Base-by-base conservation (phyloP, 2,797 vertebrate genomes). In the Poeciliopsis gracilis region DNA sequence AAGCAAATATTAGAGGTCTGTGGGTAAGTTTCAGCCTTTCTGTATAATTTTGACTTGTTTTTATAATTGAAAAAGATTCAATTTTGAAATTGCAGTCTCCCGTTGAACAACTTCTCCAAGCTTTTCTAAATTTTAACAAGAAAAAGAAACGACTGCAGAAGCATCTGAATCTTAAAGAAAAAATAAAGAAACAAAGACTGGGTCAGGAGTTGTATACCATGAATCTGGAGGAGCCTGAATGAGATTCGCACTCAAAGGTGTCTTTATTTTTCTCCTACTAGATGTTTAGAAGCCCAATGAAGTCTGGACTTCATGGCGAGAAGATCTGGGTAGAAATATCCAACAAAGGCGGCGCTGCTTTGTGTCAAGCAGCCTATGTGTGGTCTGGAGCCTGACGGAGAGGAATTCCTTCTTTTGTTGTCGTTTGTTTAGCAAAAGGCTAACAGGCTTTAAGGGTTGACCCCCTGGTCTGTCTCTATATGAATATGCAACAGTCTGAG, bases 401-500 rank as follows among this genome's bases (percentile, higher is more conserved):
- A 81, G 47, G 84, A 87, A 88, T 91, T 93, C 82, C 84, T 90
- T 59, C 89, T 84, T 89, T 93, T 94, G 90, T 94, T 70, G 49
- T 74, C 77, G 63, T 78, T 78, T 79, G 63, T 72, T 72, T 78
- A 81, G 69, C 61, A 5, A 80, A 55, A 80, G 66, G 55, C 38
- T 70, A 41, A 75, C 72, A 2, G 57, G 4, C 72, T 82, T 79
- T 78, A 82, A 90, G 82, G 23, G 57, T 41, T 82, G 85, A 84
- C 89, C 88, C 85, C 78, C 57, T 84, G 79, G 33, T 77, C 66
- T 69, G 76, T 28, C 57, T 59, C 75, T 75, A 77, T 89, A 86
- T 88, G 82, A 88, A 86, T 82, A 72, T 45, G n/a, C 81, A 74
- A 77, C 66, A 41, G 18, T 70, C 72, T 9, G 41, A 70, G 67